Base-by-base conservation (phyloP, 2,113 vertebrate species). In the Xyrauchen texanus region DNA sequence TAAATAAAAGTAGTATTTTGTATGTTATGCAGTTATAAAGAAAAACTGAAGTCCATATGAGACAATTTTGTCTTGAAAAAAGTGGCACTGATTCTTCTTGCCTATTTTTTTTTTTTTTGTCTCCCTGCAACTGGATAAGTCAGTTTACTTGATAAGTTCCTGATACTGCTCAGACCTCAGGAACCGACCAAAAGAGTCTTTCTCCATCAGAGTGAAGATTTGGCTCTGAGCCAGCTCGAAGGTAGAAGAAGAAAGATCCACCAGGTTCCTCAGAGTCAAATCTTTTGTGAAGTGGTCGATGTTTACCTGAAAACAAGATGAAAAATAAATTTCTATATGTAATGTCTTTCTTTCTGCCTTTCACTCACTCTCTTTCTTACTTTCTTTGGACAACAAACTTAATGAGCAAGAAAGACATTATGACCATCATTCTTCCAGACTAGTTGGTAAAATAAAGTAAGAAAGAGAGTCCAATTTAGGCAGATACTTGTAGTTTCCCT, bases 271-370 rank as follows among this genome's bases (percentile, higher is more conserved):
- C 91, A 95, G 87, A 57, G 97, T 99, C 86, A 97, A 84, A 0
- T 92, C 95, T 87, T 95, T 98, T 82, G 98, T 99, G 92, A 95
- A 92, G 84, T 99, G 96, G 81, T 99, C 97, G 0, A 99, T 98
- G 85, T 99, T 99, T 81, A 99, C 96, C 98, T 99, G 88, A 60
- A 13, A 3, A 67, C 4, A 0, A 57, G n/a, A n/a, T 55, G 21
- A 60, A 42, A 4, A 13, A 66, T 58, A 42, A 66, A 13, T 65
- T 10, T 34, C 8, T 42, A 45, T 7, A 11, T 62, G 12, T 47
- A 34, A 34, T 34, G 21, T 34, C 21, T 34, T 34, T 34, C 21
- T 34, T 34, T 34, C 21, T 34, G 21, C 21, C 21, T 34, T 34
- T 34, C 21, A 34, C 21, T 34, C 21, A 1, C 21, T 34, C 3